Base-by-base conservation (phyloP, 2,113 vertebrate species). In the Urocolius indicus region DNA sequence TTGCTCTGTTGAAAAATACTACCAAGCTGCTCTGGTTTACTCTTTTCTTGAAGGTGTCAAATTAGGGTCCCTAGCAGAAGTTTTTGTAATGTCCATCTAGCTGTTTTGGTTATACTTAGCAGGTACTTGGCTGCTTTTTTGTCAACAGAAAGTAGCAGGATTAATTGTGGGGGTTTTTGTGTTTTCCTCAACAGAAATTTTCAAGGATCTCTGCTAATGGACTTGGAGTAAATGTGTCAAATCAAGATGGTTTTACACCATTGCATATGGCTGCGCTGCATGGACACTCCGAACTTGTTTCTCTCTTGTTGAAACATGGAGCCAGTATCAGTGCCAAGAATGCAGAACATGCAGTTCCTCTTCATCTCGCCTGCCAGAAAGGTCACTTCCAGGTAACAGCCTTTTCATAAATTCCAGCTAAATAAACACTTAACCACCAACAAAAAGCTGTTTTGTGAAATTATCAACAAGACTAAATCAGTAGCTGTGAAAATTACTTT, bases 361-460 rank as follows among this genome's bases (percentile, higher is more conserved):
- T 99, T 7, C 99, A 99, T 95, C 97, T 99, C 59, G 99, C 99
- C 96, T 98, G 98, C 97, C 99, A 99, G 96, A 98, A 98, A 94
- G 98, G 98, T 46, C 99, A 99, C 92, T 55, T 98, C 10, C 98
- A 99, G 98, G 99, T 99, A 87, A 71, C 29, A n/a, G 18, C 73
- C 57, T 77, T 45, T 51, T 30, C 24, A 6, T 29, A 26, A 9
- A 16, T 55, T n/a, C 45, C 74, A 23, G 14, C 59, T 71, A 6
- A 10, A 10, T 86, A 7, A 49, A 6, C 52, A 8, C 17, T 24
- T 41, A 36, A 36, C 16, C 5, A 5, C 41, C 18, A 26, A 4
- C 1, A 13, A 36, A 45, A 30, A 36, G 22, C 73, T 38, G 10
- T 24, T 12, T 3, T 43, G 38, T 78, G 57, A 65, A 68, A 52